phyloP scores from a whole-genome alignment of 1,140 invertebrate genomes.

The Camponotus vicinus region DNA sequence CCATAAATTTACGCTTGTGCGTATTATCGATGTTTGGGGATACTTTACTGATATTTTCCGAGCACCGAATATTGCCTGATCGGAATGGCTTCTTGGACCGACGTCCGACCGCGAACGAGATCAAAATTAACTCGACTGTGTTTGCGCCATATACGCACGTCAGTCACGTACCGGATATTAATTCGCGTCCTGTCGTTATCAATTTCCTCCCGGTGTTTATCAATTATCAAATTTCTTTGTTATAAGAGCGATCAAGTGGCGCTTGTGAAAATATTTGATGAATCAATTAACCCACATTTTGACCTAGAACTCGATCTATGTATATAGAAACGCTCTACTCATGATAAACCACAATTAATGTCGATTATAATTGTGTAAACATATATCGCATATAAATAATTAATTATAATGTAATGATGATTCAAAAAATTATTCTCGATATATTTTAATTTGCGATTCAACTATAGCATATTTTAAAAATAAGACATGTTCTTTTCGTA shows the following conservation, averaged over 20 bases:
- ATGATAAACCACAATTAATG: constrained; percentile 26
- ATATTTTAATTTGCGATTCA: not conserved
- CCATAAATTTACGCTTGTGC: not conserved
- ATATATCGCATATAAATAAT: not conserved
- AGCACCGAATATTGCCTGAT: constrained; percentile 11
- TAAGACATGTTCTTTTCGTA: not conserved
- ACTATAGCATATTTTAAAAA: not conserved
- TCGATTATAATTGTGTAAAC: not conserved
- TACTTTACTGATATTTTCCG: constrained; percentile 28
- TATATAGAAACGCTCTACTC: not conserved
- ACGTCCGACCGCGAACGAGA: constrained; percentile 46
- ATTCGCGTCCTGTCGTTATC: constrained; percentile 67
- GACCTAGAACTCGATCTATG: constrained; percentile 8
- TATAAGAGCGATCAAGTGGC: constrained; percentile 42
- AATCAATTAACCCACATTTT: constrained; percentile 45
- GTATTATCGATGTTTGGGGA: not conserved
- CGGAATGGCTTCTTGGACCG: constrained; percentile 19
- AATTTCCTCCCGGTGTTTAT: constrained; percentile 68
- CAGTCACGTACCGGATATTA: constrained; percentile 76
- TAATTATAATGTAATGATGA: not conserved
- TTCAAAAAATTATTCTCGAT: not conserved
- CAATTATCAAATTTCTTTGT: constrained; percentile 71
- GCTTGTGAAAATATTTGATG: constrained; percentile 49
- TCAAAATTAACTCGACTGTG: constrained; percentile 72
- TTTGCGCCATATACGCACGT: constrained; percentile 59